Evolutionary conservation across 2,888 invertebrate species (phyloP).

Genomic region (Folsomia candida): DNA sequence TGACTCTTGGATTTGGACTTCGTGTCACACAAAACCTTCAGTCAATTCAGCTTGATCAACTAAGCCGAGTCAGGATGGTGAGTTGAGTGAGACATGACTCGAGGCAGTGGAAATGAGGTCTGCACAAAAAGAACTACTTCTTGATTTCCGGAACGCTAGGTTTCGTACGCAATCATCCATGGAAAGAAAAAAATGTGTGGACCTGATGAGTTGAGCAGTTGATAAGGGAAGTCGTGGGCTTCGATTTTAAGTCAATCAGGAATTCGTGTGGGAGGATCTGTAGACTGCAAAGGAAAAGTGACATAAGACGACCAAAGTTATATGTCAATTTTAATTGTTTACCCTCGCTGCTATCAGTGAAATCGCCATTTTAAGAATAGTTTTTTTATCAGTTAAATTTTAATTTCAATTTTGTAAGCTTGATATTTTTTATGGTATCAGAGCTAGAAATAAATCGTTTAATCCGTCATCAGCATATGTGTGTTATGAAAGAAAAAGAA

Average conservation of each 20-base stretch:
- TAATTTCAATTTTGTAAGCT: no score
- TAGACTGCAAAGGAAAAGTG: no score
- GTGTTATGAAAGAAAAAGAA: no score
- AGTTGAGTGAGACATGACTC: neutral
- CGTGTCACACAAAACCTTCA: slow-evolving; percentile 8
- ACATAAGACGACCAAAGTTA: no score
- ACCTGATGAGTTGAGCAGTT: neutral
- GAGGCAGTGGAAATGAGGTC: slow-evolving; percentile 39
- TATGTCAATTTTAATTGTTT: no score
- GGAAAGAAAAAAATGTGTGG: slow-evolving; percentile 38
- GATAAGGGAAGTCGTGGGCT: neutral
- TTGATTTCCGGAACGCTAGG: slow-evolving; percentile 49
- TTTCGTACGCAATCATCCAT: slow-evolving; percentile 48
- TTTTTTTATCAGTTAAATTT: no score
- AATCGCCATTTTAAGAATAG: no score
- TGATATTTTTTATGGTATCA: no score
- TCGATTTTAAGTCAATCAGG: neutral
- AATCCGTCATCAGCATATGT: no score
- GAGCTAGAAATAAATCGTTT: no score
- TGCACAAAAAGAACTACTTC: slow-evolving; percentile 34
- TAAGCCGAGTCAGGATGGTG: neutral
- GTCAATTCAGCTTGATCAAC: neutral
- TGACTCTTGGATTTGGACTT: slow-evolving; percentile 5
- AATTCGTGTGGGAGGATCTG: no score
- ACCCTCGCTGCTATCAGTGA: no score